These are phyloP conservation scores for Stratiolaelaps scimitus DNA, from an alignment of 1,140 invertebrate species.

Conservation along the genomic window DNA sequence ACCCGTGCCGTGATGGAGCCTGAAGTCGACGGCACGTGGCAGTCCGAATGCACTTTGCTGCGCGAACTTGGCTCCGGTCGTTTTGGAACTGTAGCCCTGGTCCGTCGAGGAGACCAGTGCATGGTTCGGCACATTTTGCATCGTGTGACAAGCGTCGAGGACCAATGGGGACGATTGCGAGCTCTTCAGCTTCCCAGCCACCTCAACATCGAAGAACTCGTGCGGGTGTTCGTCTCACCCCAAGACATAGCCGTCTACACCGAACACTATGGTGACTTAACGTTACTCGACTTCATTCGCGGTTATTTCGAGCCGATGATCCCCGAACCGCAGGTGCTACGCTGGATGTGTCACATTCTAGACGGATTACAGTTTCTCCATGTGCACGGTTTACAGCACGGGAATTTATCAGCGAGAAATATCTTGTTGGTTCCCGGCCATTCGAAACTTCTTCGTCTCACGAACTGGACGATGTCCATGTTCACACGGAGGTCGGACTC, in stretches of 20 bases:
- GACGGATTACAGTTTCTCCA: slow-evolving; percentile 15
- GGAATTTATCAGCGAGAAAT: background rate
- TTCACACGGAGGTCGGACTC: background rate
- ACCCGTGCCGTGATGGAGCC: too few species aligned
- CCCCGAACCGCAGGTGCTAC: slow-evolving; percentile 1
- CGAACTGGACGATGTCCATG: slow-evolving; percentile 12
- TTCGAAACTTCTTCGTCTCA: background rate
- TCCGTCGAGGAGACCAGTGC: background rate
- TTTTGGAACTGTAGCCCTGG: slow-evolving; percentile 6
- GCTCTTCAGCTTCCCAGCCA: background rate
- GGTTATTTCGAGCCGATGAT: slow-evolving; percentile 14
- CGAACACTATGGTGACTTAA: background rate
- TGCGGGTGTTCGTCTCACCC: background rate
- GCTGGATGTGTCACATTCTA: slow-evolving; percentile 21
- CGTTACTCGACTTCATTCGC: background rate
- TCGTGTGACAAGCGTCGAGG: background rate
- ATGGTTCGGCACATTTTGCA: background rate
- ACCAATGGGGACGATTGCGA: background rate
- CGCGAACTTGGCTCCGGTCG: background rate
- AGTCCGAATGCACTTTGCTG: background rate
- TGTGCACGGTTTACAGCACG: background rate
- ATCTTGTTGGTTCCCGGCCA: background rate
- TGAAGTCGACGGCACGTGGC: background rate
- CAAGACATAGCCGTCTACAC: background rate
- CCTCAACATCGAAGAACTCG: slow-evolving; percentile 1